Evolutionary conservation across 1,140 invertebrate genomes (phyloP).

Genomic region (Sipha flava): DNA sequence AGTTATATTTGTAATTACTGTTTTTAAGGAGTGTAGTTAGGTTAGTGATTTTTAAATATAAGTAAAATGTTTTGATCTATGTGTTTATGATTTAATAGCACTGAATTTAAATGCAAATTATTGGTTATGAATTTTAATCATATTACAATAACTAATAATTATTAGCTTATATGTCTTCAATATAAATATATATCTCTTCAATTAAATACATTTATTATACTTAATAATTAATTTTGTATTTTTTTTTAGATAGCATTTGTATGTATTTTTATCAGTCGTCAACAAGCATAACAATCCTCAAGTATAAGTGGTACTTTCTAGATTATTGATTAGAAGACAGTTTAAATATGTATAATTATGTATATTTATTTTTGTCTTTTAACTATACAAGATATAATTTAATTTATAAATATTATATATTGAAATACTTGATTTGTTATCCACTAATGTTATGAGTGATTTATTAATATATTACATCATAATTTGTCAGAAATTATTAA

Average conservation of each 20-base stretch:
- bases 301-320: not conserved
- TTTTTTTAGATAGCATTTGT: not conserved
- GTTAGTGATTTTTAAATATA: too few relatives aligned
- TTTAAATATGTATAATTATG: not conserved
- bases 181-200: too few relatives aligned
- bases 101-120: too few relatives aligned
- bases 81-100: too few relatives aligned
- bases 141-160: too few relatives aligned
- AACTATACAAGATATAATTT: not conserved
- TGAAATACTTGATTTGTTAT: not conserved
- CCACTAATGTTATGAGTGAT: not conserved
- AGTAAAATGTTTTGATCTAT: too few relatives aligned
- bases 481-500: not conserved
- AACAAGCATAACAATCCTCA: not conserved
- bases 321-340: not conserved
- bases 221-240: not conserved
- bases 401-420: not conserved
- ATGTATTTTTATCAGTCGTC: slow-evolving; percentile 1
- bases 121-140: too few relatives aligned
- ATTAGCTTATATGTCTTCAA: too few relatives aligned
- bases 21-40: too few relatives aligned
- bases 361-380: not conserved
- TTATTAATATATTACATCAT: not conserved
- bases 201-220: not conserved
- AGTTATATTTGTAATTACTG: not conserved